Conservation (phyloP, 2,888 invertebrate species). For the Cheilosia soror region DNA sequence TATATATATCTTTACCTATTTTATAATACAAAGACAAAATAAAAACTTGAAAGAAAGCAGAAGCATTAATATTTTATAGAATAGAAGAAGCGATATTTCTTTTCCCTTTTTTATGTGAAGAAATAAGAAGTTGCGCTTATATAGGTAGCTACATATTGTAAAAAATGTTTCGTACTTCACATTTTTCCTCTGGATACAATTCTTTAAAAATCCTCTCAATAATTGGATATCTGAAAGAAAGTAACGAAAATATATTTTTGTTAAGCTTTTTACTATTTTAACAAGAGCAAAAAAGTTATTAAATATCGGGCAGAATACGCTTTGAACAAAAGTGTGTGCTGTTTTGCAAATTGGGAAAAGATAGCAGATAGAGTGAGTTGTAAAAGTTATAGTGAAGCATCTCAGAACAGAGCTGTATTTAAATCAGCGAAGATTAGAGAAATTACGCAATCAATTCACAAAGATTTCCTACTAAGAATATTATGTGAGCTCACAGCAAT, state of each 20-base stretch:
- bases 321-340: too few species aligned
- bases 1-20: slow-evolving; percentile 35
- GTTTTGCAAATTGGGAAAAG: too few species aligned
- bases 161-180: slow-evolving; percentile 83
- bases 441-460: too few species aligned
- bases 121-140: slow-evolving; percentile 38
- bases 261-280: not conserved
- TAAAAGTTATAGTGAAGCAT: too few species aligned
- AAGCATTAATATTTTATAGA: slow-evolving; percentile 8
- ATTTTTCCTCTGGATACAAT: slow-evolving; percentile 82
- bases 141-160: slow-evolving; percentile 79
- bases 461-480: too few species aligned
- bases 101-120: slow-evolving; percentile 17
- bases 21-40: slow-evolving; percentile 9
- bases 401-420: too few species aligned
- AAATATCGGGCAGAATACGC: too few species aligned
- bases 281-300: too few species aligned
- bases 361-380: too few species aligned
- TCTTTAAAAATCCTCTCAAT: slow-evolving; percentile 83
- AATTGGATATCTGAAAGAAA: slow-evolving; percentile 81
- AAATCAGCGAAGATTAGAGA: too few species aligned
- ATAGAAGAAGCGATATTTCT: slow-evolving; percentile 1
- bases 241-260: slow-evolving; percentile 28
- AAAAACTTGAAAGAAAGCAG: slow-evolving; percentile 14
- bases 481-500: too few species aligned